Evolutionary conservation across 2,888 invertebrate species (phyloP), one percentile per base, ranked within the genome.

Genomic region (Patella depressa): DNA sequence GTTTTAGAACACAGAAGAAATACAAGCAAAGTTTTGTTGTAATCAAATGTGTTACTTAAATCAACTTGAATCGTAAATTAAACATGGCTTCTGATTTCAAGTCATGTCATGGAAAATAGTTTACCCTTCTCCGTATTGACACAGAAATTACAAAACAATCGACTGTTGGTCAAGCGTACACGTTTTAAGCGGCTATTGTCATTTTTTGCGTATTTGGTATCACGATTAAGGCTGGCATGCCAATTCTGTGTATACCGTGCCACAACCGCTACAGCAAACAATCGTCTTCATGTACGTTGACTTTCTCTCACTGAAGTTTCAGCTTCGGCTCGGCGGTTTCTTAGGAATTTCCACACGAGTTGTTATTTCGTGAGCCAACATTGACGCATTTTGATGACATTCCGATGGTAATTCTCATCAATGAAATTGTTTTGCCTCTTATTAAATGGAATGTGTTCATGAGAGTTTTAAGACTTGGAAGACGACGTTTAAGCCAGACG

Each of bases 61-160:
- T 24, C 19, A 65, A 65, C 59, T 45, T 17, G 59, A 59, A 59
- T 19, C 59, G 19, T n/a, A 59, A 59, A 19, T 59, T 19, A 59
- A 14, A 59, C 65, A n/a, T 45, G 9, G 45, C 45, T 45, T 9
- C 45, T 9, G 7, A 45, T 45, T 45, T 45, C 45, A 45, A 45
- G 45, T 45, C 45, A 45, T 45, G 45, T 9, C 45, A 45, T 45
- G 45, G 45, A 45, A 45, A 45, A 45, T 45, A 45, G 45, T 45
- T 45, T 45, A 45, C 45, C 45, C 1, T 45, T 45, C 45, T 45
- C 9, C 1, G 45, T 17, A 65, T 65, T 65, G 65, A 65, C 65
- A 65, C 15, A 65, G 65, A 65, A 65, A 65, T 65, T 65, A 65
- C 65, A 65, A n/a, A 65, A 65, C 15, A 65, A 65, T 19, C 19